A percentile compares a stretch with the other conserved stretches of the same genome.
phyloP scores from a whole-genome alignment of 23 tunicate species.

The Trididemnum clinides region DNA sequence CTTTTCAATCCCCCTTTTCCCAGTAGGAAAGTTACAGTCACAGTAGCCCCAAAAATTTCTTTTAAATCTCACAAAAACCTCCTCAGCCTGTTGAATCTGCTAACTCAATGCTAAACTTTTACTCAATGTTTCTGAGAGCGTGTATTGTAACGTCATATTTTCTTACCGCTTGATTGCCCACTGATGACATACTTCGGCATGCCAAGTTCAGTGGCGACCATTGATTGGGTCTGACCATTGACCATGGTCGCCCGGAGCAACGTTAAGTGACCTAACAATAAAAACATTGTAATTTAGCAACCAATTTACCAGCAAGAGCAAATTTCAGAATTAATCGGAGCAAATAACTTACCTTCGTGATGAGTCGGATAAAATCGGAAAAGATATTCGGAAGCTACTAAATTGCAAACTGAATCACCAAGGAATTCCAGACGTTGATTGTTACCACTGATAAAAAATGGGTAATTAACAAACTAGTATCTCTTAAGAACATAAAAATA shows the following conservation, averaged over 20 bases:
- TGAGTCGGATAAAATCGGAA: slow-evolving; percentile 92
- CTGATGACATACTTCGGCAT: slow-evolving; percentile 77
- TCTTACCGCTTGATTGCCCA: neutral
- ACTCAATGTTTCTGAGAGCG: too few species aligned
- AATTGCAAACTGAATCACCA: slow-evolving; percentile 95
- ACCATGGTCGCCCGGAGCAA: slow-evolving; percentile 90
- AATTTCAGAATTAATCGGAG: neutral
- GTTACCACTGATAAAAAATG: slow-evolving; percentile 68
- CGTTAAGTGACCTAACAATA: slow-evolving; percentile 76
- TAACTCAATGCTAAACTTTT: too few species aligned
- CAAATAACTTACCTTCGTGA: slow-evolving; percentile 76
- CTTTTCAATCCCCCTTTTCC: too few species aligned
- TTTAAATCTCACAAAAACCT: too few species aligned
- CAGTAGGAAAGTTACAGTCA: too few species aligned
- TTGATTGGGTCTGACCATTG: slow-evolving; percentile 88
- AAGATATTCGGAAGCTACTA: slow-evolving; percentile 82
- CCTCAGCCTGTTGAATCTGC: too few species aligned
- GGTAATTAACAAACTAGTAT: too few species aligned
- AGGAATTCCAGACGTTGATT: slow-evolving; percentile 95
- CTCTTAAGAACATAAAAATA: too few species aligned
- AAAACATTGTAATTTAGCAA: neutral
- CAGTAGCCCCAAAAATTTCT: too few species aligned
- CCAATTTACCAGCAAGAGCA: neutral
- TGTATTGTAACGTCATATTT: too few species aligned
- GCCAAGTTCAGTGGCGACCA: slow-evolving; percentile 90